Evolutionary conservation across 1,140 invertebrate species (phyloP).

Genomic region (Pantala flavescens): DNA sequence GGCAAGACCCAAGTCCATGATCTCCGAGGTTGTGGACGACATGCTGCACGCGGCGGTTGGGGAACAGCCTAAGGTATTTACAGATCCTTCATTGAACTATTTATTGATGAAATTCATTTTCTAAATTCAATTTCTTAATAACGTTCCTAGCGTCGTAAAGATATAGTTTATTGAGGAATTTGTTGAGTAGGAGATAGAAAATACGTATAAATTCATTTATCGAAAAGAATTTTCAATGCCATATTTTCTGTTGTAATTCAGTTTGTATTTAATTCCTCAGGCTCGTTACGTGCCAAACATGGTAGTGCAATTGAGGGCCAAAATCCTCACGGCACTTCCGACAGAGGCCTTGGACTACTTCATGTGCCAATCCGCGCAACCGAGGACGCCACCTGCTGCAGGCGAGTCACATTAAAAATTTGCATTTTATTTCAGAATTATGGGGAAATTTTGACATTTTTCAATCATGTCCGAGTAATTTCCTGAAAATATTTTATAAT

Average conservation of each 20-base stretch:
- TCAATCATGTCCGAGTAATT: too few relatives aligned
- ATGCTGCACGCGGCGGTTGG: conserved; percentile 31
- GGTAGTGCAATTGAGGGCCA: conserved; percentile 25
- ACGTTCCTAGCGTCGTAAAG: too few relatives aligned
- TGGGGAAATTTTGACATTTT: too few relatives aligned
- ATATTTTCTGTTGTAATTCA: background rate
- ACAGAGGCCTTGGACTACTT: conserved; percentile 26
- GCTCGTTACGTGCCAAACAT: conserved; percentile 29
- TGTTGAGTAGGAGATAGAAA: too few relatives aligned
- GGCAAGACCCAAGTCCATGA: conserved; percentile 27
- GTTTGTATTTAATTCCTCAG: conserved; percentile 17
- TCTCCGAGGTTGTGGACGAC: conserved; percentile 32
- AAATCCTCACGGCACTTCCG: conserved; percentile 26
- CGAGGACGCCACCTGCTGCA: conserved; percentile 26
- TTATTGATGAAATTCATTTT: too few relatives aligned
- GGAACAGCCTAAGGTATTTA: conserved; percentile 25
- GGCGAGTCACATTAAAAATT: conserved; percentile 5
- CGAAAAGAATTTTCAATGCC: too few relatives aligned
- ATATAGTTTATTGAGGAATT: too few relatives aligned
- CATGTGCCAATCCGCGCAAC: conserved; percentile 24
- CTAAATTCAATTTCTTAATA: too few relatives aligned
- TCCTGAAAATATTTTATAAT: too few relatives aligned
- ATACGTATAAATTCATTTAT: too few relatives aligned
- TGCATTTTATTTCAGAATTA: too few relatives aligned
- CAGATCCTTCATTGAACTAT: too few relatives aligned